A percentile compares a stretch with the other conserved stretches of the same genome.
Conservation (phyloP, 2,797 vertebrate species). For the Rhabdomys pumilio region DNA sequence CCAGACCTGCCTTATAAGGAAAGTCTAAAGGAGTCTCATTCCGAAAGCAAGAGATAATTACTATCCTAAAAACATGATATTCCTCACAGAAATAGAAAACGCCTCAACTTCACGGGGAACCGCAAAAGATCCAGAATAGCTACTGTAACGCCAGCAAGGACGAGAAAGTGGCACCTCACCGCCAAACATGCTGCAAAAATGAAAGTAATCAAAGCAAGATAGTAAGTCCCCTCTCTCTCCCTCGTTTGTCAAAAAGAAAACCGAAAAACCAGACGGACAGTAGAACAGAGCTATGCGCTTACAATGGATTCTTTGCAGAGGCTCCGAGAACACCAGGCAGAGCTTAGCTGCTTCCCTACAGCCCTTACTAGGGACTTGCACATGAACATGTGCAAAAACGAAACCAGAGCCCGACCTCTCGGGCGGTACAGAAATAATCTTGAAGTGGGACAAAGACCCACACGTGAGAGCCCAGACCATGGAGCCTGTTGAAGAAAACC, state of each 20-base stretch:
- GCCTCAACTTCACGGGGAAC: neutral
- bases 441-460: neutral
- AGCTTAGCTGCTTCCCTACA: neutral
- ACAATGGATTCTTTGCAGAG: neutral
- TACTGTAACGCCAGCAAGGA: neutral
- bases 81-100: neutral
- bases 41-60: neutral
- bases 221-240: neutral
- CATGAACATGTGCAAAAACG: neutral
- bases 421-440: neutral
- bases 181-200: neutral
- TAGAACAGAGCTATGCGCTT: neutral
- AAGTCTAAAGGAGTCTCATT: neutral
- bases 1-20: neutral
- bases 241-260: neutral
- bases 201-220: neutral
- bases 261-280: neutral
- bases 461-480: neutral
- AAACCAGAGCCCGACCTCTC: neutral
- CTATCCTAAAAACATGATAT: neutral
- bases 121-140: neutral
- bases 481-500: neutral
- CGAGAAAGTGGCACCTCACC: neutral
- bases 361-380: neutral
- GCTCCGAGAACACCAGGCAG: neutral